phyloP scores from a whole-genome alignment of 2,888 invertebrate species.

The Pheosia gnoma region DNA sequence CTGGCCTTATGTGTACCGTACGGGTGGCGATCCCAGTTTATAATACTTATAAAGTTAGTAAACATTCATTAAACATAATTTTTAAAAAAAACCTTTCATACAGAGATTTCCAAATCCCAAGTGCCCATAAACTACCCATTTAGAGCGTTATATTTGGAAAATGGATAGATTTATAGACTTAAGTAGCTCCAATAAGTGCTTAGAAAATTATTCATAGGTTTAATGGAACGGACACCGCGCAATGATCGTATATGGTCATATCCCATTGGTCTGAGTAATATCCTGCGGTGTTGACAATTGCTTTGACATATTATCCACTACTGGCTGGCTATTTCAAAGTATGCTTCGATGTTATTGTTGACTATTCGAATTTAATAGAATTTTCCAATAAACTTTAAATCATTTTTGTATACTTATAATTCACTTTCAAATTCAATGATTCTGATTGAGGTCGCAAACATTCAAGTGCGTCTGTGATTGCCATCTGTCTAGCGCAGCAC shows the following conservation, averaged over 20 bases:
- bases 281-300: constrained; percentile 14
- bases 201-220: constrained; percentile 10
- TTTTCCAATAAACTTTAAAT: neutral
- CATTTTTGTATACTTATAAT: neutral
- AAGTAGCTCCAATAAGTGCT: constrained; percentile 2
- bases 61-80: too few relatives aligned
- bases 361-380: neutral
- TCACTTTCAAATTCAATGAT: neutral
- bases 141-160: too few relatives aligned
- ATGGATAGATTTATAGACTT: too few relatives aligned
- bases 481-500: constrained; percentile 9
- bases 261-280: constrained; percentile 1
- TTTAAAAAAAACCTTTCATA: too few relatives aligned
- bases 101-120: too few relatives aligned
- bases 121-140: too few relatives aligned
- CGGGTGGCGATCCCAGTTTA: too few relatives aligned
- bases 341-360: too few relatives aligned
- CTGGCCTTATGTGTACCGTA: too few relatives aligned
- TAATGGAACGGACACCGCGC: constrained; percentile 9
- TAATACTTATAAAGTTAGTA: too few relatives aligned
- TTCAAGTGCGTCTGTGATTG: constrained; percentile 1
- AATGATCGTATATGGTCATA: constrained; percentile 1
- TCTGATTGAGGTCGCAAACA: neutral
- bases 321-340: constrained; percentile 2
- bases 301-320: constrained; percentile 22